Evolutionary conservation across 1,140 invertebrate genomes (phyloP).

Genomic region (Drosophila sturtevanti): DNA sequence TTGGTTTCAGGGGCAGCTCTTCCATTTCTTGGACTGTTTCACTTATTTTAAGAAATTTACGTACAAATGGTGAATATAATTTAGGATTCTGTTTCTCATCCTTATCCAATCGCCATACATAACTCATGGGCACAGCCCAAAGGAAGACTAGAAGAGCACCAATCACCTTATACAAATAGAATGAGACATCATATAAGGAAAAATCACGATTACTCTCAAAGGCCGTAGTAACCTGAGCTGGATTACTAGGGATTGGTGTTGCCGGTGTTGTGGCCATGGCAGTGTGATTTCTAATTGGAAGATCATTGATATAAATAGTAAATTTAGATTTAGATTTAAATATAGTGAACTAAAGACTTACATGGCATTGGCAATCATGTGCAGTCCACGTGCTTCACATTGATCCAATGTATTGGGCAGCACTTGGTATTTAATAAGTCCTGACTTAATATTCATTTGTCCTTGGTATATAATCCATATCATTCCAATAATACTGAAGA

Average conservation of each 20-base stretch:
- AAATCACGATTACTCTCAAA: constrained; percentile 81
- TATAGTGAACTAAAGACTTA: constrained; percentile 23
- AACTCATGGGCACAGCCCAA: constrained; percentile 84
- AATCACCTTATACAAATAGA: constrained; percentile 86
- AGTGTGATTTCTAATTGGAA: constrained; percentile 29
- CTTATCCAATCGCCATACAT: constrained; percentile 55
- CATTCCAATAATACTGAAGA: constrained; percentile 86
- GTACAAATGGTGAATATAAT: constrained; percentile 56
- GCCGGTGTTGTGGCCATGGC: constrained; percentile 16
- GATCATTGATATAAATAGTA: neutral
- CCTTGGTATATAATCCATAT: constrained; percentile 91
- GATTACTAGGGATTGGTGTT: neutral
- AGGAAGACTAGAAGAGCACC: constrained; percentile 86
- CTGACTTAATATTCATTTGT: constrained; percentile 86
- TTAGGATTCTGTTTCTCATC: constrained; percentile 57
- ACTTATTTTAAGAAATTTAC: constrained; percentile 41
- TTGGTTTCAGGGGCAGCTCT: constrained; percentile 44
- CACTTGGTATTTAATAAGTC: constrained; percentile 83
- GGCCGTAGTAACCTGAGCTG: constrained; percentile 47
- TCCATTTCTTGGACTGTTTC: constrained; percentile 45
- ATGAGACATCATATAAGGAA: constrained; percentile 85
- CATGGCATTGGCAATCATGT: constrained; percentile 51
- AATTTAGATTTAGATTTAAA: neutral
- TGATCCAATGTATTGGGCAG: constrained; percentile 85
- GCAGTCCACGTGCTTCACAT: constrained; percentile 83